phyloP scores from a whole-genome alignment of 2,888 invertebrate genomes.

The Dichetophora obliterata region DNA sequence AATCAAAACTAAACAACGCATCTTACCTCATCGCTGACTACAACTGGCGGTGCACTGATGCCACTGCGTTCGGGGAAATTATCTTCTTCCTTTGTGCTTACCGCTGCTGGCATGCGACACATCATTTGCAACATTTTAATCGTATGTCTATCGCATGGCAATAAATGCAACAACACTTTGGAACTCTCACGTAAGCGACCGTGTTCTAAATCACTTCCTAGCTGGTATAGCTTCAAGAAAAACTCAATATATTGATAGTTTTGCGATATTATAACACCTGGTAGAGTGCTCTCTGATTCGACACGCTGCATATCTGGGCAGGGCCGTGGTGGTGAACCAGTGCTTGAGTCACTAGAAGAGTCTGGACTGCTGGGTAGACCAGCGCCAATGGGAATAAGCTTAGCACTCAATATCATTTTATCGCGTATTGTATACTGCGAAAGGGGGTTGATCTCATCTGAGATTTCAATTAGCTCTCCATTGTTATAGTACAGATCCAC shows the following conservation, averaged over 20 bases:
- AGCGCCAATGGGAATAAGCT: conserved; percentile 80
- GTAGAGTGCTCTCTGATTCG: conserved; percentile 89
- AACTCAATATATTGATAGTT: conserved; percentile 83
- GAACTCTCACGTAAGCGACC: conserved; percentile 84
- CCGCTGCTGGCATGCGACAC: conserved; percentile 60
- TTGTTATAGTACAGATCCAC: conserved; percentile 88
- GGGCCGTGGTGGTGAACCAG: conserved; percentile 90
- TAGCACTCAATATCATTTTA: conserved; percentile 88
- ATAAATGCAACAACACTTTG: conserved; percentile 63
- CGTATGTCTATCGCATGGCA: conserved; percentile 70
- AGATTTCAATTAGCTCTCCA: conserved; percentile 76
- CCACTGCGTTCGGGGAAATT: conserved; percentile 10
- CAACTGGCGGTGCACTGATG: background rate
- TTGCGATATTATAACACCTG: conserved; percentile 92
- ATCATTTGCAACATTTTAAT: conserved; percentile 67
- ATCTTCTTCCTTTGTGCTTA: conserved; percentile 25
- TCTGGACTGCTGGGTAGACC: conserved; percentile 87
- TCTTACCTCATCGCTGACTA: background rate
- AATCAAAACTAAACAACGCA: no score
- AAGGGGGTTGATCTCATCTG: conserved; percentile 51
- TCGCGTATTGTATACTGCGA: conserved; percentile 70
- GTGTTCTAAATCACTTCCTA: conserved; percentile 86
- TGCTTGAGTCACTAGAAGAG: conserved; percentile 94
- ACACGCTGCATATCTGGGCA: conserved; percentile 81
- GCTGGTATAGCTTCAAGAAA: conserved; percentile 87